Evolutionary conservation across 2,888 invertebrate genomes (phyloP).

Genomic region (Plagiodera versicolora): DNA sequence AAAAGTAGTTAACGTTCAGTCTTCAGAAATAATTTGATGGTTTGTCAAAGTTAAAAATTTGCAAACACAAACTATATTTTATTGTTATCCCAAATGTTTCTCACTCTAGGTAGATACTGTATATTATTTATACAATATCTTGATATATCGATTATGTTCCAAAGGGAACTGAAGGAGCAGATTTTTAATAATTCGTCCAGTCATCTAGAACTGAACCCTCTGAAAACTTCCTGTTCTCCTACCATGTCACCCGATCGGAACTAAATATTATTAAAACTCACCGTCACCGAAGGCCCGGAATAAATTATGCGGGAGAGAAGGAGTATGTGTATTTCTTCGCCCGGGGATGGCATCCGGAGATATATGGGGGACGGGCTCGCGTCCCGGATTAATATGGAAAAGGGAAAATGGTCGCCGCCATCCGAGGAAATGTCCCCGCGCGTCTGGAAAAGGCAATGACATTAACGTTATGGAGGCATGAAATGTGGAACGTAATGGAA

Average conservation of each 20-base stretch:
- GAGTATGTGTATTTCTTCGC: slow-evolving; percentile 36
- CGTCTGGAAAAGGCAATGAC: slow-evolving; percentile 19
- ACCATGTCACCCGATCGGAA: slow-evolving; percentile 27
- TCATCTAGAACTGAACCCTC: not conserved
- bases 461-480: slow-evolving; percentile 21
- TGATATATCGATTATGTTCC: no score
- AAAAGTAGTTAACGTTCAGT: no score
- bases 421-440: slow-evolving; percentile 17
- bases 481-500: slow-evolving; percentile 16
- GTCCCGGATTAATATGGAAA: slow-evolving; percentile 35
- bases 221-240: slow-evolving; percentile 6
- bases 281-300: slow-evolving; percentile 34
- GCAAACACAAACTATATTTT: no score
- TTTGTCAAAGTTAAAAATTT: no score
- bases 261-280: slow-evolving; percentile 44
- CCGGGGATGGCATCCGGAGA: slow-evolving; percentile 29
- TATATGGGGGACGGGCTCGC: slow-evolving; percentile 31
- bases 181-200: no score
- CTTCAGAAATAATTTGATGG: no score
- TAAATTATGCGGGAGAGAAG: slow-evolving; percentile 35
- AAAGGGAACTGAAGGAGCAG: no score
- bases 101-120: no score
- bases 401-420: slow-evolving; percentile 33
- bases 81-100: no score
- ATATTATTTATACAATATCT: no score